Evolutionary conservation across 2,797 vertebrate genomes (phyloP).

Genomic region (Varecia variegata): DNA sequence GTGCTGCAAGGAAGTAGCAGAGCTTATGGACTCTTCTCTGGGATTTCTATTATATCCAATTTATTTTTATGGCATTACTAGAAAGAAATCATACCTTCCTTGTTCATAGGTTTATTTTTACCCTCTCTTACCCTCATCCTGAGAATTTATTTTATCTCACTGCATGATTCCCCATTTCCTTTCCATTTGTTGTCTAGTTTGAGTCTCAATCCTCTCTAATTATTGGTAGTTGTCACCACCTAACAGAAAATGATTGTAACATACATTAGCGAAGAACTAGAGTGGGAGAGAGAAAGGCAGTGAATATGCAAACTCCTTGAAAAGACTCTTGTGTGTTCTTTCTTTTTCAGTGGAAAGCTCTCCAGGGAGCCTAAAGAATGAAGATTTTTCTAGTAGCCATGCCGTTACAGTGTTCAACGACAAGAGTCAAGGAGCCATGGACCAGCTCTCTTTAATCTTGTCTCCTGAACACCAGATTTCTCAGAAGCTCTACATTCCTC

Average conservation of each 20-base stretch:
- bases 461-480: slow-evolving; percentile 71
- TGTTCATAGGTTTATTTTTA: neutral
- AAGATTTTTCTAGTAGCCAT: neutral
- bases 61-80: neutral
- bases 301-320: neutral
- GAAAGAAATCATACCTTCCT: neutral
- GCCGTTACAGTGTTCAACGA: neutral
- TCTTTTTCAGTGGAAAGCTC: slow-evolving; percentile 74
- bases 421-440: neutral
- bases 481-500: slow-evolving; percentile 77
- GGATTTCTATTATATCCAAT: neutral
- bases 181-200: neutral
- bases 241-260: neutral
- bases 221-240: neutral
- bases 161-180: neutral
- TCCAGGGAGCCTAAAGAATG: slow-evolving; percentile 57
- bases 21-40: neutral
- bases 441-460: slow-evolving; percentile 72
- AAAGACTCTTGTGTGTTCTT: slow-evolving; percentile 45
- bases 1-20: neutral
- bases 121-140: neutral
- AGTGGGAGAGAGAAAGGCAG: neutral
- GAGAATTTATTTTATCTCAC: neutral
- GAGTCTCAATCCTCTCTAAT: neutral
- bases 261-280: neutral